These are phyloP conservation scores for Coreoperca whiteheadi DNA, from an alignment of 2,113 vertebrate species.

Conservation along the genomic window DNA sequence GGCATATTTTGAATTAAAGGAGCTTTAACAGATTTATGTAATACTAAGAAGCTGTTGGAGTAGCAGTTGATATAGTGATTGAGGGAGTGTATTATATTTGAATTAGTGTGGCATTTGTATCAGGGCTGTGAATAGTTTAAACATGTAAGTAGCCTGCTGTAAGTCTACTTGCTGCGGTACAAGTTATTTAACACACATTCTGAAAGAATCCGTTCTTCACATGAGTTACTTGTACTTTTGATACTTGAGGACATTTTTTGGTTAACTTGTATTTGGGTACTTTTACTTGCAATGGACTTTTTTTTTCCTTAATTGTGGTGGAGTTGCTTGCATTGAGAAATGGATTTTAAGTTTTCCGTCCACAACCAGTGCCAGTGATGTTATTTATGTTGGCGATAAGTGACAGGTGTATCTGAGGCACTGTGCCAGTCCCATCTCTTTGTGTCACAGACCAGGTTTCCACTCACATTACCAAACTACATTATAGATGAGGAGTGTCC, in stretches of 20 bases:
- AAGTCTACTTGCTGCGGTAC: not conserved
- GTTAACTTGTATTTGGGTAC: not conserved
- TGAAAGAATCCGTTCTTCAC: not conserved
- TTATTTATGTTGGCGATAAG: not conserved
- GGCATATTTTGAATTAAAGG: too few species aligned
- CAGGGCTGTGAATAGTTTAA: not conserved
- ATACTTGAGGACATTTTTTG: not conserved
- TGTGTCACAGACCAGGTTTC: constrained; percentile 36
- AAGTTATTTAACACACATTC: not conserved
- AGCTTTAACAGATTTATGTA: too few species aligned
- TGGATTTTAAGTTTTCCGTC: not conserved
- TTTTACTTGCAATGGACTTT: not conserved
- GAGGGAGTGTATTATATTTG: not conserved
- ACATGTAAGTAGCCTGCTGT: not conserved
- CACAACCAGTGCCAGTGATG: not conserved
- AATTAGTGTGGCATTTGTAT: not conserved
- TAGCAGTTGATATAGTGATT: not conserved
- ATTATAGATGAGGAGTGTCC: constrained; percentile 78
- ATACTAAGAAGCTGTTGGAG: too few species aligned
- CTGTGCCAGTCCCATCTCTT: constrained; percentile 9
- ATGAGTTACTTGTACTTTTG: not conserved
- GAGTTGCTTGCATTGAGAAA: not conserved
- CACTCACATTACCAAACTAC: constrained; percentile 69
- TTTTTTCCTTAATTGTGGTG: not conserved
- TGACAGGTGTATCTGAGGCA: constrained; percentile 21